Evolutionary conservation across 2,888 invertebrate genomes (phyloP).

Genomic region (Agrochola macilenta): DNA sequence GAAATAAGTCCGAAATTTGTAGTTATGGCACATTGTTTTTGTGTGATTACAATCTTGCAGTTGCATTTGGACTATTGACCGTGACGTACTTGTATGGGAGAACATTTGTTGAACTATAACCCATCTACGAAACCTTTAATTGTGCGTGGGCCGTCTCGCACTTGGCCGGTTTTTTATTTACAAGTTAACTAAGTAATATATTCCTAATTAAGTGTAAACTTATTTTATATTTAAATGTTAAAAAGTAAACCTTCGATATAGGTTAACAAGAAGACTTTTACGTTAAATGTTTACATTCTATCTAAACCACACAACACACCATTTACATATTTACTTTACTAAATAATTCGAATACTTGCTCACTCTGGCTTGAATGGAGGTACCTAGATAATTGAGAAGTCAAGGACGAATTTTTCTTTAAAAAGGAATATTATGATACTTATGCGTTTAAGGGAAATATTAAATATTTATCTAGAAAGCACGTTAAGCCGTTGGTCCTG

Average conservation of each 20-base stretch:
- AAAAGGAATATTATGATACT: not conserved
- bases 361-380: not conserved
- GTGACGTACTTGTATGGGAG: no score
- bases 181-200: not conserved
- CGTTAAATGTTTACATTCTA: slow-evolving; percentile 36
- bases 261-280: slow-evolving; percentile 32
- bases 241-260: slow-evolving; percentile 26
- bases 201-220: not conserved
- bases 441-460: no score
- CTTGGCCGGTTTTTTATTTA: no score
- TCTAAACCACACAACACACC: not conserved
- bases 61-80: no score
- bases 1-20: no score
- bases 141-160: no score
- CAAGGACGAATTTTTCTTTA: not conserved
- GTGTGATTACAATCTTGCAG: no score
- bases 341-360: slow-evolving; percentile 34
- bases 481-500: no score
- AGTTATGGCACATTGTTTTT: no score
- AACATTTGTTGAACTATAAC: no score
- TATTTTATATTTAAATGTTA: slow-evolving; percentile 5
- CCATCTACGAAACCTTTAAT: no score
- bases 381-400: not conserved
- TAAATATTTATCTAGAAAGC: not conserved
- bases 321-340: slow-evolving; percentile 33